These are phyloP conservation scores for Amphipyra tragopoginis DNA, from an alignment of 2,888 invertebrate genomes.

Conservation along the genomic window DNA sequence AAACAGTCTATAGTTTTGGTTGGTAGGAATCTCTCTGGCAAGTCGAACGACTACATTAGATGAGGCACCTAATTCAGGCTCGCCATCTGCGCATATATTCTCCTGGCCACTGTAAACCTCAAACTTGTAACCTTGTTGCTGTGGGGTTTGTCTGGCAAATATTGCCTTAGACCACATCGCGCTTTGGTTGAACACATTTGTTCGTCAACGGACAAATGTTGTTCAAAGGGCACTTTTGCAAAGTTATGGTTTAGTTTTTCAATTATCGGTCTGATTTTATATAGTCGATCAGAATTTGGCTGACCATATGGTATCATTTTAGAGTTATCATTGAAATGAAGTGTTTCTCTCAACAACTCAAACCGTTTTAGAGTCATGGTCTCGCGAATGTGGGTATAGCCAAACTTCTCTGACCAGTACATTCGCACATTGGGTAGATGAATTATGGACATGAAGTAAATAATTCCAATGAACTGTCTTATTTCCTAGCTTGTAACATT, in stretches of 20 bases:
- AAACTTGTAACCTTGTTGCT: too few species aligned
- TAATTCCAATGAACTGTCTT: background rate
- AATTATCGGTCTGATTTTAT: conserved; percentile 32
- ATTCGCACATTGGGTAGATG: background rate
- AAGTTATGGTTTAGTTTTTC: conserved; percentile 25
- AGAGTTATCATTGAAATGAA: conserved; percentile 41
- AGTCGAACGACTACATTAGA: conserved; percentile 67
- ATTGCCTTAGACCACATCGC: too few species aligned
- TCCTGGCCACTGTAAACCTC: conserved; percentile 64
- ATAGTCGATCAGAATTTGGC: conserved; percentile 24
- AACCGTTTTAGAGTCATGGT: conserved; percentile 12
- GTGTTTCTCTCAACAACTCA: conserved; percentile 17
- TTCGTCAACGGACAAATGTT: conserved; percentile 51
- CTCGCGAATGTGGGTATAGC: background rate
- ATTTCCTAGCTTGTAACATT: background rate
- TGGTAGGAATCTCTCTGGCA: conserved; percentile 58
- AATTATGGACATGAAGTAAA: background rate
- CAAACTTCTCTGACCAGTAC: background rate
- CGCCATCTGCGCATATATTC: conserved; percentile 37
- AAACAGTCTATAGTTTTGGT: conserved; percentile 65
- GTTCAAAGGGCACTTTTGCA: conserved; percentile 26
- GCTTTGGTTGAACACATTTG: conserved; percentile 60
- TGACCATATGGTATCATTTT: conserved; percentile 30
- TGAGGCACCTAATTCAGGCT: conserved; percentile 64
- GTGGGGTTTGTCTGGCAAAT: too few species aligned